Evolutionary conservation across 2,113 vertebrate species (phyloP).

Genomic region (Oreotrochilus melanogaster): DNA sequence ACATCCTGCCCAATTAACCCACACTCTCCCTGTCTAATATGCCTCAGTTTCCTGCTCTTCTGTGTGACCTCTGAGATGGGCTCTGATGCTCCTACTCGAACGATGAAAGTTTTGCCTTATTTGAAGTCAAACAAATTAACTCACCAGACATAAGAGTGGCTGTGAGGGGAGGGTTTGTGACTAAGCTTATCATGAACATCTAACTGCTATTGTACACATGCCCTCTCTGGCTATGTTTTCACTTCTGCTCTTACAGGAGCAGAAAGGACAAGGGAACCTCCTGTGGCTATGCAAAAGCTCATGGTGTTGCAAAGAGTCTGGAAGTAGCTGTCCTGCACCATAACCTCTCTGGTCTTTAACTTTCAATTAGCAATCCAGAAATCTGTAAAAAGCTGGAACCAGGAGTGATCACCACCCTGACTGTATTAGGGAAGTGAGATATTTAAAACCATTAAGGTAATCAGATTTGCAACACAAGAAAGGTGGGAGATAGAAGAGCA

Average conservation of each 20-base stretch:
- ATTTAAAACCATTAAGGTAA: background rate
- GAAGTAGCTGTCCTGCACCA: background rate
- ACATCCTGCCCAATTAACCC: background rate
- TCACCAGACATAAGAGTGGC: background rate
- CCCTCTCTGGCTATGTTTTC: background rate
- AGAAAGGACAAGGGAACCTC: background rate
- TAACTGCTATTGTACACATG: background rate
- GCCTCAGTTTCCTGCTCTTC: background rate
- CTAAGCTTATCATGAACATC: background rate
- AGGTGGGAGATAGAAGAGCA: background rate
- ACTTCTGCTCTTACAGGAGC: background rate
- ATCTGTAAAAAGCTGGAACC: background rate
- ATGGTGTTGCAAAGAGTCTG: background rate
- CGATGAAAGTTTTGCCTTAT: background rate
- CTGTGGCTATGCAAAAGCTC: background rate
- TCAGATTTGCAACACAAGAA: background rate
- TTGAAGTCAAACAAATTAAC: background rate
- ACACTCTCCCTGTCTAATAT: background rate
- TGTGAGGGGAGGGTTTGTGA: background rate
- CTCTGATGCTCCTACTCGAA: background rate
- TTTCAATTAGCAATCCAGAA: background rate
- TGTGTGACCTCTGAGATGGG: background rate
- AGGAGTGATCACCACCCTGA: background rate
- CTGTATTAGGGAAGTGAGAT: background rate
- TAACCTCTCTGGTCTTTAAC: background rate